Evolutionary conservation across 2,888 invertebrate species (phyloP).

Genomic region (Tenthredo notha): DNA sequence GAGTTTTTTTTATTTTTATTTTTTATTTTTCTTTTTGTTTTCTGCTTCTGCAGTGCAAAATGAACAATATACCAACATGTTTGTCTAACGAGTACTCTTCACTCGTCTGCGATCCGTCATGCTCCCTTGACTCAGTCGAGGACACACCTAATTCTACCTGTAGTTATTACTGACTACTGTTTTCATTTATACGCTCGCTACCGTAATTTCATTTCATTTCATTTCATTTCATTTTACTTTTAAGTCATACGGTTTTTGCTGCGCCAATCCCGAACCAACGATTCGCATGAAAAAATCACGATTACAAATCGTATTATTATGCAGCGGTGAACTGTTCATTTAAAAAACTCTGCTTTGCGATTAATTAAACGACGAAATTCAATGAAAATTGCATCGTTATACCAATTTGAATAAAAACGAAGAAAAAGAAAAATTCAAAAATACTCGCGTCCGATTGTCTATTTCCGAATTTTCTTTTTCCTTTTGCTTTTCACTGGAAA

Average conservation of each 20-base stretch:
- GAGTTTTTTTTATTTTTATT: too few species aligned
- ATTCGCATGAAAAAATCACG: background rate
- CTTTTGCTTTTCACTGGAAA: too few species aligned
- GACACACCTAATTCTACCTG: slow-evolving; percentile 28
- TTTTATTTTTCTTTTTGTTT: background rate
- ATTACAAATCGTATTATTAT: background rate
- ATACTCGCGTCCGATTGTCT: too few species aligned
- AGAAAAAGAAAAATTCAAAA: too few species aligned
- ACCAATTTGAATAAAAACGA: too few species aligned
- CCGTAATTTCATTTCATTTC: background rate
- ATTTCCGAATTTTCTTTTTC: too few species aligned
- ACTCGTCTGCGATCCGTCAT: slow-evolving; percentile 37
- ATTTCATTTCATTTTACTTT: slow-evolving; percentile 13
- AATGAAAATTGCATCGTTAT: too few species aligned
- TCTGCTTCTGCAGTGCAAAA: background rate
- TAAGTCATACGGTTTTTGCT: background rate
- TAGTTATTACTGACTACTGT: slow-evolving; percentile 13
- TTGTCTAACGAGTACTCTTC: slow-evolving; percentile 29
- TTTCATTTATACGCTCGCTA: slow-evolving; percentile 38
- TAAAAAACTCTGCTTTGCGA: background rate
- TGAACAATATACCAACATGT: slow-evolving; percentile 3
- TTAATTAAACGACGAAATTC: background rate
- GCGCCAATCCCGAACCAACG: background rate
- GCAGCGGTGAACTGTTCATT: background rate
- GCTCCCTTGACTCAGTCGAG: slow-evolving; percentile 33